A percentile compares a stretch with the other conserved stretches of the same genome.
phyloP scores from a whole-genome alignment of 2,888 invertebrate species.

The Melieria picta region DNA sequence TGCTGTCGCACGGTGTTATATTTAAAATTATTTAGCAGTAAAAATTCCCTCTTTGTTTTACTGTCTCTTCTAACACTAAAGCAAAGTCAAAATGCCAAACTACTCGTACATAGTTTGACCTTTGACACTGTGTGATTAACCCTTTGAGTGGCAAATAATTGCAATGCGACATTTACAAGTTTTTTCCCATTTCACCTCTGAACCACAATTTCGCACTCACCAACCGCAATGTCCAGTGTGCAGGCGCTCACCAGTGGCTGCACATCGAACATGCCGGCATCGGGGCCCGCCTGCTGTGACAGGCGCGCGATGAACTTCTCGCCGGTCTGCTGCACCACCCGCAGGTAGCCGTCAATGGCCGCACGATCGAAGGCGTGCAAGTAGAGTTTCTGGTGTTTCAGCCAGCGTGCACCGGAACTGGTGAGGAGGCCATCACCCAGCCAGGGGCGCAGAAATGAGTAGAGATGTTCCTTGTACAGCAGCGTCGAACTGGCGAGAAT shows the following conservation, averaged over 20 bases:
- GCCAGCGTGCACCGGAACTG: slow-evolving; percentile 66
- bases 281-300: slow-evolving; percentile 38
- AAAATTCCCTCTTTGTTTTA: too few relatives aligned
- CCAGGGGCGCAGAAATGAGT: slow-evolving; percentile 66
- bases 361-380: slow-evolving; percentile 66
- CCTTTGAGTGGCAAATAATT: too few relatives aligned
- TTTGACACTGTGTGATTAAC: too few relatives aligned
- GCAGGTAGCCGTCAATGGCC: slow-evolving; percentile 55
- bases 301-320: slow-evolving; percentile 65
- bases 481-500: slow-evolving; percentile 63
- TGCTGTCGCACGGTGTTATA: too few relatives aligned
- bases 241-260: slow-evolving; percentile 67
- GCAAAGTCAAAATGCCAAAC: too few relatives aligned
- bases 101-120: too few relatives aligned
- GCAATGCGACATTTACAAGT: too few relatives aligned
- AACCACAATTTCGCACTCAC: slow-evolving; percentile 41
- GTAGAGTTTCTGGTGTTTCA: slow-evolving; percentile 68
- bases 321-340: slow-evolving; percentile 67
- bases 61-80: too few relatives aligned
- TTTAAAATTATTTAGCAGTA: too few relatives aligned
- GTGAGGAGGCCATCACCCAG: slow-evolving; percentile 67
- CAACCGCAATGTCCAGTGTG: slow-evolving; percentile 66
- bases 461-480: slow-evolving; percentile 67
- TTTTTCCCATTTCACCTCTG: too few relatives aligned
- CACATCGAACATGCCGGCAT: slow-evolving; percentile 62